A percentile compares a stretch with the other conserved stretches of the same genome.
These are phyloP conservation scores for Arge pagana DNA, from an alignment of 2,888 invertebrate species.

Conservation along the genomic window DNA sequence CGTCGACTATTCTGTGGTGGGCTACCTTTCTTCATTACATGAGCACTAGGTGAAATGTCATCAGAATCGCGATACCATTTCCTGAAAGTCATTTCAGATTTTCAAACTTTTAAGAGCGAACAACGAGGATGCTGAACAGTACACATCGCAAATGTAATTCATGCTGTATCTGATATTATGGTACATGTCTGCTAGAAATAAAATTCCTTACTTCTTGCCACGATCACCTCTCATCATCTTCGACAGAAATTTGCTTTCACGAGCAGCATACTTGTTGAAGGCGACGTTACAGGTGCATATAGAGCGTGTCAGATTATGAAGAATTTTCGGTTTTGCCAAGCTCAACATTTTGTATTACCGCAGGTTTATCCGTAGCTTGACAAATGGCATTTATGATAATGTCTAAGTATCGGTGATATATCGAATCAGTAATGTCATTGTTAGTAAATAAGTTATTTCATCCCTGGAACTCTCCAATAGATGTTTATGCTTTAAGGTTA, in stretches of 20 bases:
- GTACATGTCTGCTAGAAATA: not conserved
- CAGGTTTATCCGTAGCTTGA: too few species aligned
- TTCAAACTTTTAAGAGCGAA: too few species aligned
- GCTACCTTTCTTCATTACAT: slow-evolving; percentile 52
- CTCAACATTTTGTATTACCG: not conserved
- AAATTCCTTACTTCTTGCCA: slow-evolving; percentile 35
- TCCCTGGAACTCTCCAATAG: too few species aligned
- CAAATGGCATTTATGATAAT: too few species aligned
- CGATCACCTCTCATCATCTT: slow-evolving; percentile 33
- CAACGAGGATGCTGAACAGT: too few species aligned
- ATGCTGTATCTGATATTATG: too few species aligned
- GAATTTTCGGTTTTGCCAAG: not conserved
- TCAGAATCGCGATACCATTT: slow-evolving; percentile 37
- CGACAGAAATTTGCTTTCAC: slow-evolving; percentile 35
- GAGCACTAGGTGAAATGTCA: slow-evolving; percentile 39
- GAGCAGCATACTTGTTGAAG: slow-evolving; percentile 22
- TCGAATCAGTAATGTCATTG: too few species aligned
- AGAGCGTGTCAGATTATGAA: slow-evolving; percentile 16
- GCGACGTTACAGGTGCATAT: slow-evolving; percentile 19
- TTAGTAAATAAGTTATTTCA: too few species aligned
- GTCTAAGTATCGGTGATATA: too few species aligned
- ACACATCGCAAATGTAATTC: too few species aligned
- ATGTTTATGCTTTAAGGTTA: too few species aligned
- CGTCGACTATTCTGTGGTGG: slow-evolving; percentile 64
- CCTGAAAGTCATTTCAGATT: slow-evolving; percentile 19